Evolutionary conservation across 2,888 invertebrate species (phyloP).

Genomic region (Cheilosia vulpina): DNA sequence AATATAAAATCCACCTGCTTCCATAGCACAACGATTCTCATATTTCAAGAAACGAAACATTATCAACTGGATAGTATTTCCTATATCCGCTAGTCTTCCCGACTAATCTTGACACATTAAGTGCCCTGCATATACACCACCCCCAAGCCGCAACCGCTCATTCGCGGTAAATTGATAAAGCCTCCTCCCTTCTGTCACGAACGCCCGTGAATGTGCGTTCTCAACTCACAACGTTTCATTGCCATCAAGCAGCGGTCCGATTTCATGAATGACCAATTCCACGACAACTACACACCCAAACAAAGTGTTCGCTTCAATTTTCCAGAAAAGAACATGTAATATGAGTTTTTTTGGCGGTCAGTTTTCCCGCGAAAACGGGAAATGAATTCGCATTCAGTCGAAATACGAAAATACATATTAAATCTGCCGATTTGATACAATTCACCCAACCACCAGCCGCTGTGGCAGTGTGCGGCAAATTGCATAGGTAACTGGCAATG

Average conservation of each 20-base stretch:
- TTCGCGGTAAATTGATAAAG: slow-evolving; percentile 4
- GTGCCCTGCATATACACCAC: too few species aligned
- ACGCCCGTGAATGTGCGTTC: slow-evolving; percentile 3
- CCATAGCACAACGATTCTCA: not conserved
- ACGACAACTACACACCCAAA: not conserved
- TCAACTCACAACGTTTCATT: slow-evolving; percentile 22
- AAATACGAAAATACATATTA: slow-evolving; percentile 29
- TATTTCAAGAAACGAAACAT: not conserved
- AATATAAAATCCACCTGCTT: not conserved
- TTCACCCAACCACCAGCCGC: slow-evolving; percentile 27
- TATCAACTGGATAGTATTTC: not conserved
- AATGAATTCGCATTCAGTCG: slow-evolving; percentile 58
- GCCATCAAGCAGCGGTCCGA: slow-evolving; percentile 33
- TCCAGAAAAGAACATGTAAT: slow-evolving; percentile 47
- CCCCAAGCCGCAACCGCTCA: not conserved
- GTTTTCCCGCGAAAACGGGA: slow-evolving; percentile 61
- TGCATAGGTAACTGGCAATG: slow-evolving; percentile 42
- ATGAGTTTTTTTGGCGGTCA: slow-evolving; percentile 58
- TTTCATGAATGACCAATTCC: slow-evolving; percentile 51
- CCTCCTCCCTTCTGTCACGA: not conserved
- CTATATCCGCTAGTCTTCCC: not conserved
- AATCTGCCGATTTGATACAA: slow-evolving; percentile 29
- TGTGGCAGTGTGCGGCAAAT: not conserved
- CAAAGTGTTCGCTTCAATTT: not conserved
- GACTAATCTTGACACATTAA: not conserved